phyloP scores from a whole-genome alignment of 2,113 vertebrate genomes.

The Glareola pratincola region DNA sequence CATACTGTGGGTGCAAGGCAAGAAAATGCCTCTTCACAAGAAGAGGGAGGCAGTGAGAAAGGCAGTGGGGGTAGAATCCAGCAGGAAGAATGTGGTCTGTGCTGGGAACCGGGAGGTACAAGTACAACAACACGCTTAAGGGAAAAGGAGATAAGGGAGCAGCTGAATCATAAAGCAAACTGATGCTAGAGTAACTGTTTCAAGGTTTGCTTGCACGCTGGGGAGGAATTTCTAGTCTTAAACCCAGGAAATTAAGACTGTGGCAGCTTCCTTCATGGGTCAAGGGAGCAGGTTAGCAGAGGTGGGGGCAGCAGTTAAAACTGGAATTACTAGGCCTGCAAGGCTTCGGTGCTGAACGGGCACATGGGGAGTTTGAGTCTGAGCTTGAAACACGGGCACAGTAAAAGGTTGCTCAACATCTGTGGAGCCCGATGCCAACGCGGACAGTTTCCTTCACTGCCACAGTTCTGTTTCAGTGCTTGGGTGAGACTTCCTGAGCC shows the following conservation, averaged over 20 bases:
- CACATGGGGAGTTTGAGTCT: not conserved
- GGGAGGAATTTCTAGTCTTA: not conserved
- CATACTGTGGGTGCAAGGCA: not conserved
- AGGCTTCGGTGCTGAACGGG: not conserved
- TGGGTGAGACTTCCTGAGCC: not conserved
- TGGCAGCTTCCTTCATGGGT: not conserved
- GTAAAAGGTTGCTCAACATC: not conserved
- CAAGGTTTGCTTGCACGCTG: not conserved
- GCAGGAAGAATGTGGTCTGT: not conserved
- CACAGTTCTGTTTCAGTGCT: not conserved
- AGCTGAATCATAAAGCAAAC: not conserved
- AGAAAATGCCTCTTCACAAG: not conserved
- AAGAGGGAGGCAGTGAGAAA: not conserved
- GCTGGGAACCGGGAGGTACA: not conserved
- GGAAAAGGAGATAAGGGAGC: not conserved
- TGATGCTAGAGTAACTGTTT: not conserved
- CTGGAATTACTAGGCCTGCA: not conserved
- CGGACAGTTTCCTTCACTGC: not conserved
- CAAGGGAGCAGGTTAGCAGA: not conserved
- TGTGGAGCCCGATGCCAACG: no score
- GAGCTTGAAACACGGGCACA: no score
- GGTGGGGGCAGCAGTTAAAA: not conserved
- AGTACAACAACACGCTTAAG: not conserved
- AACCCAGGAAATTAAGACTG: not conserved
- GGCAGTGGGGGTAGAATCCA: not conserved